Conservation (phyloP, 2,888 invertebrate species). For the Nephrotoma guestfalica region DNA sequence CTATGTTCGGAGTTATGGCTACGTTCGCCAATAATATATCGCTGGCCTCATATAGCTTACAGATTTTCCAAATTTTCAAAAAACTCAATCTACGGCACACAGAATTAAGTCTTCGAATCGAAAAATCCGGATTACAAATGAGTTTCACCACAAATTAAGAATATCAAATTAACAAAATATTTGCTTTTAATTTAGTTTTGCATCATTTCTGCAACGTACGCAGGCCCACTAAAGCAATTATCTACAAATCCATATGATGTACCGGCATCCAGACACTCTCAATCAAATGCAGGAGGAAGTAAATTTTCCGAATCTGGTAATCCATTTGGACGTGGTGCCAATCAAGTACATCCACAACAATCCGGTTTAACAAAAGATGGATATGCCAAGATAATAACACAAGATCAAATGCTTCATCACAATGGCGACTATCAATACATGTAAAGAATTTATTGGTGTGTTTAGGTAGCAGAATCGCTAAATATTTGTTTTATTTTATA, state of each 20-base stretch:
- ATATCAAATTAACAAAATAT: neutral
- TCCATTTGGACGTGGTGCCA: neutral
- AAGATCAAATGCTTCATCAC: neutral
- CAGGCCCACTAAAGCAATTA: neutral
- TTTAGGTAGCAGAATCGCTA: neutral
- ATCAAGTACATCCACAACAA: neutral
- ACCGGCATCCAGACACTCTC: neutral
- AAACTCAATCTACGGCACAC: no score
- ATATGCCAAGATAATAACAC: neutral
- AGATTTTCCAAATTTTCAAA: no score
- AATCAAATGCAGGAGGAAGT: neutral
- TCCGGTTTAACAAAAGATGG: neutral
- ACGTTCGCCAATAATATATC: no score
- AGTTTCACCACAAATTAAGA: neutral
- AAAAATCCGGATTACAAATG: neutral
- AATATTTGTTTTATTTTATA: constrained; percentile 10
- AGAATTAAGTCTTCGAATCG: no score
- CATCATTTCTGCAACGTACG: neutral
- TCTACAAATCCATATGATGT: neutral
- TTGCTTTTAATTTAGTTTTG: neutral
- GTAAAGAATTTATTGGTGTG: neutral
- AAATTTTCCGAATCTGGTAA: neutral
- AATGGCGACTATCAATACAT: neutral
- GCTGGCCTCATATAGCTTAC: no score
- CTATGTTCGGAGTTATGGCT: no score